Evolutionary conservation across 2,888 invertebrate species (phyloP), one percentile per base, ranked within the genome.

Genomic region (Ichneumon xanthorius): DNA sequence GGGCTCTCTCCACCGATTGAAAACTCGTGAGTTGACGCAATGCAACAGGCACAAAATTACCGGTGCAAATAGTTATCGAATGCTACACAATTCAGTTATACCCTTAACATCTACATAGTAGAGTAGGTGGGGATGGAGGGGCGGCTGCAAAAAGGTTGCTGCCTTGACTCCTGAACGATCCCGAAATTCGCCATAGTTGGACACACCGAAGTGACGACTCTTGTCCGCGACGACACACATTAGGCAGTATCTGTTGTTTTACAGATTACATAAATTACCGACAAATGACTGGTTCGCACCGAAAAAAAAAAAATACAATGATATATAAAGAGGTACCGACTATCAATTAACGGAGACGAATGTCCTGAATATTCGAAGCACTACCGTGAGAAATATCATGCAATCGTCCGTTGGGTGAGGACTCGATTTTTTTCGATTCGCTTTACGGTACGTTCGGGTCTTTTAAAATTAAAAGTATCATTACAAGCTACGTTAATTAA

Each of bases 161-260:
- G 75, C 61, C 78, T 58, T 71, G 14, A 33, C 61, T 80, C 82
- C 80, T 68, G 58, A 80, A 82, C 82, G 77, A 61, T 85, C 63
- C 55, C 71, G 79, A 61, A 82, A 71, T 82, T 70, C 77, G 67
- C 53, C 77, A 77, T 53, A 67, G 53, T 61, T 53, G 50, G 48
- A 63, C 65, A 76, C 48, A 45, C 63, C 48, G 71, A 53, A 30
- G 84, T 72, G 77, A 84, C 78, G 53, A 77, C 19, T 33, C 75
- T 48, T 37, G 73, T 65, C 30, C 79, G 78, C 78, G 45, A 82
- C 82, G 82, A 82, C 85, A 75, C 79, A 80, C 78, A 72, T 67
- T 80, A 80, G 85, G 85, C 85, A 85, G 82, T 85, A 85, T 80
- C 76, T 53, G 85, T 50, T 85, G 75, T 79, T 76, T 78, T 78